A percentile compares a stretch with the other conserved stretches of the same genome.
These are phyloP conservation scores for Cercopithecus mitis DNA, from an alignment of 2,797 vertebrate genomes.

Conservation along the genomic window DNA sequence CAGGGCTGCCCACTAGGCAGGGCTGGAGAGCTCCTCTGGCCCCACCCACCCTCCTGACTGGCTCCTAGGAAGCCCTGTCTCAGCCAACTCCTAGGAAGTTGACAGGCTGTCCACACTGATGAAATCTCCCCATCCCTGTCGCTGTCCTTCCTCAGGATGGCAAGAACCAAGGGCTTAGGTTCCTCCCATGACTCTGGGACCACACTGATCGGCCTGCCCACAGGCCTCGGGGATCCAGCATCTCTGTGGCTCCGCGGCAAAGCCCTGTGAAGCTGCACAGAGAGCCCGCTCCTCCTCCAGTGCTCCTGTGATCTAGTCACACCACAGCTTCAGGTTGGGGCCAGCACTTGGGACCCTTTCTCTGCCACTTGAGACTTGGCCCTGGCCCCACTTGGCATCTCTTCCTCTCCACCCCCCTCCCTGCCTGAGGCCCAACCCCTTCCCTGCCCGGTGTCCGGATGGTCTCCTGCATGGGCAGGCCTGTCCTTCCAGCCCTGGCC, in stretches of 20 bases:
- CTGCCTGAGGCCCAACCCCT: slow-evolving; percentile 44
- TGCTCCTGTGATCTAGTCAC: neutral
- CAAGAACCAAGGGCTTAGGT: neutral
- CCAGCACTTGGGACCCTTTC: neutral
- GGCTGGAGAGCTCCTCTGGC: neutral
- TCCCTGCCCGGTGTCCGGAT: slow-evolving; percentile 37
- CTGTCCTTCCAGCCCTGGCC: slow-evolving; percentile 45
- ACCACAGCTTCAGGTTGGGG: neutral
- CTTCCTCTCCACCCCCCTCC: slow-evolving; percentile 22
- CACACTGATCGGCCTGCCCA: neutral
- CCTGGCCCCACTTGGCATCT: neutral
- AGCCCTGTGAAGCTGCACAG: neutral
- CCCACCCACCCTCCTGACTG: neutral
- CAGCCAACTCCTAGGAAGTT: neutral
- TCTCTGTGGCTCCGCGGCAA: neutral
- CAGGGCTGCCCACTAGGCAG: neutral
- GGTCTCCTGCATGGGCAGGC: neutral
- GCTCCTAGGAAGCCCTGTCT: neutral
- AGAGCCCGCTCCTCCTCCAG: neutral
- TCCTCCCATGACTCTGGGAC: neutral
- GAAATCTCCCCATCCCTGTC: neutral
- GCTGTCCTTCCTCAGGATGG: neutral
- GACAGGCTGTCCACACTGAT: neutral
- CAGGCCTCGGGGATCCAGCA: neutral
- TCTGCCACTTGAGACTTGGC: neutral